Evolutionary conservation across 2,888 invertebrate species (phyloP).

Genomic region (Atethmia centrago): DNA sequence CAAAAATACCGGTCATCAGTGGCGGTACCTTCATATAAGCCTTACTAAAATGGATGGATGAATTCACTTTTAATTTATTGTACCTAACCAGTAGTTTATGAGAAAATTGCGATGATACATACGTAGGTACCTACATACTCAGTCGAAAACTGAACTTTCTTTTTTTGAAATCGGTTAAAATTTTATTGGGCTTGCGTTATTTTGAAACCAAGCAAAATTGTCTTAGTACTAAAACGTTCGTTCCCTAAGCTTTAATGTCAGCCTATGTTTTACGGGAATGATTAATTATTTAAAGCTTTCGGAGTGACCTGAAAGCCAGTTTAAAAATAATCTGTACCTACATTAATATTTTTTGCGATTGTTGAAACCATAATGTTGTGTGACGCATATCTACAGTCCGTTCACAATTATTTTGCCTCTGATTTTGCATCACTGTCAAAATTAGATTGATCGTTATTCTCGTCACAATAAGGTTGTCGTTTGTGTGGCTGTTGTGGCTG

Average conservation of each 20-base stretch:
- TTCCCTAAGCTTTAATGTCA: constrained; percentile 19
- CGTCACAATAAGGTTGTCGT: too few relatives aligned
- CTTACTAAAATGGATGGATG: too few relatives aligned
- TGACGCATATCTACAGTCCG: too few relatives aligned
- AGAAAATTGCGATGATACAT: too few relatives aligned
- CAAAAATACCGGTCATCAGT: constrained; percentile 21
- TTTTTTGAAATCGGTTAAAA: too few relatives aligned
- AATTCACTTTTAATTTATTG: too few relatives aligned
- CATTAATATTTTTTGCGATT: not conserved
- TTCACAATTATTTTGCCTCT: not conserved
- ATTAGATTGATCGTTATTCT: not conserved
- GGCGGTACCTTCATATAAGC: too few relatives aligned
- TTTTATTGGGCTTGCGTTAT: too few relatives aligned
- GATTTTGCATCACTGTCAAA: not conserved
- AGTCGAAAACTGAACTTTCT: too few relatives aligned
- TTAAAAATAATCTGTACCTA: constrained; percentile 1
- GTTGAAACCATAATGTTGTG: not conserved
- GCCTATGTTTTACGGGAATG: constrained; percentile 2
- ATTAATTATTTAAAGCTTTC: constrained; percentile 35
- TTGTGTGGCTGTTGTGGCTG: not conserved
- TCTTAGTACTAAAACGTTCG: constrained; percentile 35
- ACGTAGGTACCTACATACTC: too few relatives aligned
- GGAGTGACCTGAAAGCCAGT: constrained; percentile 15
- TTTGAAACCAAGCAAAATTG: too few relatives aligned
- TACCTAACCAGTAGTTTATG: too few relatives aligned